phyloP scores from a whole-genome alignment of 2,113 vertebrate species.

The Anas platyrhynchos region DNA sequence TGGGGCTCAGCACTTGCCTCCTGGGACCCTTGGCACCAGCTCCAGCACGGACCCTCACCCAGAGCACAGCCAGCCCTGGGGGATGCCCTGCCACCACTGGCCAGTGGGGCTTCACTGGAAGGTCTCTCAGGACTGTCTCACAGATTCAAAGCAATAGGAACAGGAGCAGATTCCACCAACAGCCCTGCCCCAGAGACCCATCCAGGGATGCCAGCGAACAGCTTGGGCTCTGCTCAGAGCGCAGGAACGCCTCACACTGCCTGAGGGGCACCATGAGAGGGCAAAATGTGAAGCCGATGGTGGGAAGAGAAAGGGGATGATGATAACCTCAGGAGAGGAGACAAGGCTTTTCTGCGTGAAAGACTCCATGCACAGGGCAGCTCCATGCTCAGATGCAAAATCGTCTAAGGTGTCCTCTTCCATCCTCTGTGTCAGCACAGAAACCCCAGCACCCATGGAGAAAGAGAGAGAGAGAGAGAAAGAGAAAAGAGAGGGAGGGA shows the following conservation, averaged over 20 bases:
- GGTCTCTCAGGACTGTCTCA: not conserved
- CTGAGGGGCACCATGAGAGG: fast-evolving
- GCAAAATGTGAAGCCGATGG: not conserved
- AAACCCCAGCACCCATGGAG: conserved; percentile 70
- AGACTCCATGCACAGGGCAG: conserved; percentile 89
- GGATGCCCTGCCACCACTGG: not conserved
- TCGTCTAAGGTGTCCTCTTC: conserved; percentile 79
- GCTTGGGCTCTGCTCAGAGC: not conserved
- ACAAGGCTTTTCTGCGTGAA: conserved; percentile 95
- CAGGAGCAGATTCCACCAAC: not conserved
- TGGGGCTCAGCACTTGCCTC: not conserved
- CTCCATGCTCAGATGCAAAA: conserved; percentile 82
- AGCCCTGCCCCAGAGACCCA: not conserved
- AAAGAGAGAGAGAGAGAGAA: not conserved
- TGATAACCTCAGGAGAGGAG: conserved; percentile 94
- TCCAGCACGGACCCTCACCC: not conserved
- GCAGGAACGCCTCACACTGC: not conserved
- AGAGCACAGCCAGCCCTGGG: not conserved
- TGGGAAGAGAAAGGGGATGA: conserved; percentile 43
- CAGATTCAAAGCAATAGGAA: not conserved
- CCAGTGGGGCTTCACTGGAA: not conserved
- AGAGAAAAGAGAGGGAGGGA: not conserved
- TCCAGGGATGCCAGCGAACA: fast-evolving
- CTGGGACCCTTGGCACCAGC: not conserved
- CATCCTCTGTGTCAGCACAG: conserved; percentile 79